Evolutionary conservation across 2,113 vertebrate genomes (phyloP), one percentile per base, ranked within the genome.

Genomic region (Cololabis saira): DNA sequence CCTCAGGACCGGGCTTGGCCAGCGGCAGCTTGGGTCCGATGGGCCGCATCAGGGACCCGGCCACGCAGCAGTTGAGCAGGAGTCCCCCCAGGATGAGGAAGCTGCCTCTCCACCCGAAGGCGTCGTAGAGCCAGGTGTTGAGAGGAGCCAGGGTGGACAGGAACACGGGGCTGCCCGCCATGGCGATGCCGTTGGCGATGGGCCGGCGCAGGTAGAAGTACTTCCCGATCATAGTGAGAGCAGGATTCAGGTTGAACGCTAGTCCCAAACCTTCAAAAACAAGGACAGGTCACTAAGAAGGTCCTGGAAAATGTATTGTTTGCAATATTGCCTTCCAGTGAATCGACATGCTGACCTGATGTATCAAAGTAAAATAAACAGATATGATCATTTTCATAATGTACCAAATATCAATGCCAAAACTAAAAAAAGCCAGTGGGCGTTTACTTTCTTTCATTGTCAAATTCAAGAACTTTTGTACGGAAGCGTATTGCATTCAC

Each of bases 101-200:
- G 89, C 97, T 98, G 76, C 98, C 97, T 1, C 96, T 91, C 98
- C 97, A 99, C 1, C 96, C 96, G 45, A 95, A 99, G 19, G 93
- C 75, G 56, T 94, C 93, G 0, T 95, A 98, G 61, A 99, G 93
- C 90, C 94, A 93, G 61, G 96, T 94, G 89, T 99, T 99, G 43
- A 99, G 62, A 0, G 97, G 98, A 0, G 97, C 96, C 81, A 99
- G 81, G 0, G 96, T 99, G 48, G 94, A 98, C 45, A 99, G 93
- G 61, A 99, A 97, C n/a, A 99, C 97, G 0, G 98, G 98, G 80
- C 98, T 99, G 74, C 98, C 97, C 0, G 98, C 98, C 98, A 99
- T 99, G 0, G 98, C 97, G 48, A 99, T 90, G 16, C 98, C 98
- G 0, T 99, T 99, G 48, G 98, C 98, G 69, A 99, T 87, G 0